Evolutionary conservation across 2,888 invertebrate species (phyloP).

Genomic region (Heliconius aoede): DNA sequence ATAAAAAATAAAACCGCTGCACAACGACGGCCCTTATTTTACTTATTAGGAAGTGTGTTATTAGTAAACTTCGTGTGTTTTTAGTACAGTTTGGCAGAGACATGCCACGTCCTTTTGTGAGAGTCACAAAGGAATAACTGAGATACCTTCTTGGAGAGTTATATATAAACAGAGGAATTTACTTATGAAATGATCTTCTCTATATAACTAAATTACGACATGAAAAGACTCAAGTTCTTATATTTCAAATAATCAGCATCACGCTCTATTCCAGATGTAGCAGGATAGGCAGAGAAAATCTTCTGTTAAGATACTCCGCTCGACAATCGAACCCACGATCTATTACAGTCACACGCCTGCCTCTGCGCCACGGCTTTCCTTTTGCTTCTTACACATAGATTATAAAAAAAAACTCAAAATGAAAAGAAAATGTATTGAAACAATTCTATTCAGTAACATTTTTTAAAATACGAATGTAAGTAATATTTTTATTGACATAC

Average conservation of each 20-base stretch:
- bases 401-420: no score
- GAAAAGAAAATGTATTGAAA: no score
- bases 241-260: background rate
- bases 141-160: conserved; percentile 37
- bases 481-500: background rate
- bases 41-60: conserved; percentile 3
- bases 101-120: conserved; percentile 44
- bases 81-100: conserved; percentile 28
- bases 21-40: background rate
- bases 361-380: no score
- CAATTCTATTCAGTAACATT: no score
- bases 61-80: conserved; percentile 2
- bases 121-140: conserved; percentile 46
- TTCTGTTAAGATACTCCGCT: no score
- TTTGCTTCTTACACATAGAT: no score
- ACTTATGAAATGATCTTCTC: conserved; percentile 1
- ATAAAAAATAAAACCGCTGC: no score
- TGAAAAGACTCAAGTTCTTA: background rate
- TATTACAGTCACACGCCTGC: no score
- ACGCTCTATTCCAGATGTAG: no score
- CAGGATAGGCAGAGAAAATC: no score
- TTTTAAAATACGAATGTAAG: no score
- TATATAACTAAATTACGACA: background rate
- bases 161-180: conserved; percentile 15
- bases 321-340: no score